Percentiles rank a stretch among this genome's conserved stretches.
Evolutionary conservation across 2,888 invertebrate genomes (phyloP).

Genomic region (Agrypnus murinus): DNA sequence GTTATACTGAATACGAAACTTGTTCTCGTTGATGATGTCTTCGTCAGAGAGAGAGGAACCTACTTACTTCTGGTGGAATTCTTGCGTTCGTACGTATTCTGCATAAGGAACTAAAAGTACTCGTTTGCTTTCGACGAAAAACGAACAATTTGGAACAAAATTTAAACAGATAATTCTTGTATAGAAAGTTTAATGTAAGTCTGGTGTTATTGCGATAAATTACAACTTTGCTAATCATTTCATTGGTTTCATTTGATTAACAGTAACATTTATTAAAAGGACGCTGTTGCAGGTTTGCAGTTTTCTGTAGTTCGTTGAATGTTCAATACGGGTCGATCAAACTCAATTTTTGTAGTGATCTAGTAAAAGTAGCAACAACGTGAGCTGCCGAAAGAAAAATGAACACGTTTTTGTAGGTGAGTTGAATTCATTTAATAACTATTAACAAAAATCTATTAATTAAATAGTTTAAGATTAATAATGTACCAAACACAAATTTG

Average conservation of each 20-base stretch:
- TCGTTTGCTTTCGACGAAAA: constrained; percentile 34
- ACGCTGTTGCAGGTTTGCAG: neutral
- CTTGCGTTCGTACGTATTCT: constrained; percentile 15
- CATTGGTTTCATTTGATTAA: neutral
- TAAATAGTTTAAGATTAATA: too few relatives aligned
- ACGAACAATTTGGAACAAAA: constrained; percentile 27
- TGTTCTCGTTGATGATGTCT: constrained; percentile 26
- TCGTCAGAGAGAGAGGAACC: constrained; percentile 35
- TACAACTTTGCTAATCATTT: constrained; percentile 12
- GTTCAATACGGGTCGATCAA: neutral
- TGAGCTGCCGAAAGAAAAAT: too few relatives aligned
- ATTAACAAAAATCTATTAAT: too few relatives aligned
- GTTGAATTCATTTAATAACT: too few relatives aligned
- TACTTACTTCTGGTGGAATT: constrained; percentile 37
- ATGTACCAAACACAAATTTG: too few relatives aligned
- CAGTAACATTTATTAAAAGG: neutral
- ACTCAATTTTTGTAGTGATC: neutral
- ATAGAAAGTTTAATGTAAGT: constrained; percentile 35
- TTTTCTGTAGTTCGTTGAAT: too few relatives aligned
- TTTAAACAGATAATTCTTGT: constrained; percentile 9
- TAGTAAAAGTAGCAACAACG: neutral
- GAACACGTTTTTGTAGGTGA: too few relatives aligned
- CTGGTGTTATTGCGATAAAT: constrained; percentile 14
- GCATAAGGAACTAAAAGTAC: constrained; percentile 16
- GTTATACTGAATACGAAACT: constrained; percentile 34